Conservation (phyloP, 2,888 invertebrate species). For the Orchesellides sinensis region DNA sequence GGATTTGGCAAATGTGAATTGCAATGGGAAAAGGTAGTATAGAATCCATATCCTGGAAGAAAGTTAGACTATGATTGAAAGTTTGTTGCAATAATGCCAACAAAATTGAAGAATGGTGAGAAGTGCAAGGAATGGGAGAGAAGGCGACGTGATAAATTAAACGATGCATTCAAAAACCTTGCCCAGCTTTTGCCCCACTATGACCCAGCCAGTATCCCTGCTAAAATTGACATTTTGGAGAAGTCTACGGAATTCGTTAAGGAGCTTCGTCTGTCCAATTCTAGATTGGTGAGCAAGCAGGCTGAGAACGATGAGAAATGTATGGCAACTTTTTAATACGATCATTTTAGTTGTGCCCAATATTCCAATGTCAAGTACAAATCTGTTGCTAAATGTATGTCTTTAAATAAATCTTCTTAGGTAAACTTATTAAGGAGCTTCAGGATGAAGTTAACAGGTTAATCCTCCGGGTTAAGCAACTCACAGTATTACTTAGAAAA, state of each 20-base stretch:
- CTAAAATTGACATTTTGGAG: conserved; percentile 73
- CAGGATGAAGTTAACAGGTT: conserved; percentile 74
- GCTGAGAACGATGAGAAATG: conserved; percentile 73
- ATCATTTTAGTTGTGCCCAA: background rate
- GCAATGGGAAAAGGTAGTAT: too few relatives aligned
- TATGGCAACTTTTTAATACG: too few relatives aligned
- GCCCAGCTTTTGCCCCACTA: conserved; percentile 72
- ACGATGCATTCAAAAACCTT: conserved; percentile 72
- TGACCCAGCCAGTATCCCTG: conserved; percentile 71
- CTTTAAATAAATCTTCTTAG: conserved; percentile 36
- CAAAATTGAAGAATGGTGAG: conserved; percentile 65
- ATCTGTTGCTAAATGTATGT: too few relatives aligned
- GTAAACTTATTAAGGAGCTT: conserved; percentile 71
- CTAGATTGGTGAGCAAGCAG: conserved; percentile 68
- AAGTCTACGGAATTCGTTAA: conserved; percentile 72
- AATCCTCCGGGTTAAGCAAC: conserved; percentile 73
- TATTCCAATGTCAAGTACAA: background rate
- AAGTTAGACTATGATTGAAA: too few relatives aligned
- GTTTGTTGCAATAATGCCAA: conserved; percentile 50
- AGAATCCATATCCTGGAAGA: too few relatives aligned
- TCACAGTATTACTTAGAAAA: conserved; percentile 69
- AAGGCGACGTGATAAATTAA: conserved; percentile 70
- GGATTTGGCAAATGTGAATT: too few relatives aligned
- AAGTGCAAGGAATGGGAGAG: conserved; percentile 73
- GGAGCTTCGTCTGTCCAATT: conserved; percentile 72